Evolutionary conservation across 2,113 vertebrate species (phyloP), one percentile per base, ranked within the genome.

Genomic region (Cyphomyrus plagiostoma): DNA sequence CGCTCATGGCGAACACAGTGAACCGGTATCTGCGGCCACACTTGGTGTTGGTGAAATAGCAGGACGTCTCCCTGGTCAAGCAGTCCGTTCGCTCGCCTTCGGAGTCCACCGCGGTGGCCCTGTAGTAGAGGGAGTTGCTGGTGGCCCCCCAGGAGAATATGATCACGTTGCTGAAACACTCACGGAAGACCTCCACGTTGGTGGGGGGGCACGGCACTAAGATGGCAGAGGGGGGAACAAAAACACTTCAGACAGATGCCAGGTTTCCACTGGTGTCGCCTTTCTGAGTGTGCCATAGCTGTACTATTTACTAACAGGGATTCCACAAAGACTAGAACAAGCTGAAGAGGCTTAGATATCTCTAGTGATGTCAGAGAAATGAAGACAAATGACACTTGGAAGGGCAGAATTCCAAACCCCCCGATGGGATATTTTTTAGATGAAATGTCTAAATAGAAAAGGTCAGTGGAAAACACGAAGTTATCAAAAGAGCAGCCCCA

Each of bases 121-220:
- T 92, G 48, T 97, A 97, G 92, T 92, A 94, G 0, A 46, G 3
- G 6, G 96, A 94, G 89, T 94, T 94, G 91, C 93, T 86, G 83
- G 93, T 95, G 86, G 89, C 66, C 21, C 91, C 17, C 96, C 96
- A 97, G 74, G 74, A 92, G 2, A 95, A 94, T 45, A 90, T 6
- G 13, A 96, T 92, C 21, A 88, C 93, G 42, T 95, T 96, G 90
- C 93, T 94, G 87, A 91, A 92, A 87, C 96, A 96, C 2, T 93
- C 88, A 6, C 93, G 92, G 58, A 19, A 80, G 26, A 92, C 53
- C 0, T 23, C 2, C 30, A 92, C 66, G 17, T 92, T 46, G 30
- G 91, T 88, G 0, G 96, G 96, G 42, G 94, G 93, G 85, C 96
- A 97, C 19, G 95, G 94, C 10, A 94, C 96, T 97, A 26, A 35